Evolutionary conservation across 2,888 invertebrate species (phyloP), one percentile per base, ranked within the genome.

Genomic region (Zaprionus lineosus): DNA sequence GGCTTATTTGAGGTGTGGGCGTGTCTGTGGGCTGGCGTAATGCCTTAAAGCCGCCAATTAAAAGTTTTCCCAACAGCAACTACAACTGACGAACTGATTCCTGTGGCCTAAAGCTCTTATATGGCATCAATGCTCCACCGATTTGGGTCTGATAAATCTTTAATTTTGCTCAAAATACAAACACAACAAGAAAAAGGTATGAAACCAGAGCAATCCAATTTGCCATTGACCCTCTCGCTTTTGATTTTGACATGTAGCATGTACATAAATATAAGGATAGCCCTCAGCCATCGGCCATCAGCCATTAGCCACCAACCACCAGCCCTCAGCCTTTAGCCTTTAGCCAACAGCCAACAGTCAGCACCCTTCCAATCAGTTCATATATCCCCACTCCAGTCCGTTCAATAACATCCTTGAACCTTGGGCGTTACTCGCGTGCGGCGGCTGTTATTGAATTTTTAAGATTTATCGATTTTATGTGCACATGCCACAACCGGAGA

Each of bases 391-490:
- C n/a, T n/a, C n/a, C n/a, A n/a, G n/a, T 4, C 9, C 9, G 3
- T 9, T n/a, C 15, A 1, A 7, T 14, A 12, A 8, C 19, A 40
- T 11, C 7, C 5, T 12, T 34, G 34, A 16, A 39, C 19, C 24
- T 31, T 11, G 8, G 24, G 33, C 46, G 37, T 21, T 12, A 8
- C 26, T 77, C 73, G 77, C 77, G 76, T 78, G 84, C 58, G 66
- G 47, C 59, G 60, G 63, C 53, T 84, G 79, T 83, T 82, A 83
- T 83, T 84, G 81, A 82, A 82, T 82, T 84, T 82, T 84, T 79
- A 82, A 82, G 81, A 84, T 82, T 82, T 82, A 82, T 82, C 70
- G 81, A 82, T 82, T 82, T 83, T 69, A 66, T 74, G 74, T 40
- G 71, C 61, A 56, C 63, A 60, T 56, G 51, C 36, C 40, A 40